A percentile compares a stretch with the other conserved stretches of the same genome.
Evolutionary conservation across 2,888 invertebrate species (phyloP).

Genomic region (Gandaritis pyraliata): DNA sequence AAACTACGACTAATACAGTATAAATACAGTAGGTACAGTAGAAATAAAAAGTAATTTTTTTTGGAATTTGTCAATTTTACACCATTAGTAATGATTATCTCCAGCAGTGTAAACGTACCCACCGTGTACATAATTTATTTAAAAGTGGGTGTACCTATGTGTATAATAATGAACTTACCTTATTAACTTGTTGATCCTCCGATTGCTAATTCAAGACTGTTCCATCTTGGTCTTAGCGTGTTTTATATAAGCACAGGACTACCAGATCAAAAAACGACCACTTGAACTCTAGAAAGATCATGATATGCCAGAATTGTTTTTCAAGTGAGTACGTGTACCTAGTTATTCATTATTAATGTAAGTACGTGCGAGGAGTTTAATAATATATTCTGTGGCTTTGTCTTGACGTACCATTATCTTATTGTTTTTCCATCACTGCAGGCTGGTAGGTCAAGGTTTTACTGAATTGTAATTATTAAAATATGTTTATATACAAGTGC

Average conservation of each 20-base stretch:
- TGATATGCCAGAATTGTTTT: not conserved
- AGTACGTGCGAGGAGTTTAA: not conserved
- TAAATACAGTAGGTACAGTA: too few species aligned
- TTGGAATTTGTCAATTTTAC: too few species aligned
- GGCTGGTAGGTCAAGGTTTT: conserved; percentile 1
- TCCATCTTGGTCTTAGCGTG: not conserved
- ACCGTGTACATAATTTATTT: too few species aligned
- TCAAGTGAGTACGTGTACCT: not conserved
- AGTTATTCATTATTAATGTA: not conserved
- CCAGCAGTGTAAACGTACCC: too few species aligned
- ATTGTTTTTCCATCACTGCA: not conserved
- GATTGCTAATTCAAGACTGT: conserved; percentile 2
- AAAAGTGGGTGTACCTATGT: too few species aligned
- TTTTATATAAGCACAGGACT: not conserved
- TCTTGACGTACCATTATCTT: not conserved
- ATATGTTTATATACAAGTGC: too few species aligned
- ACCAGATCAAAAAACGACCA: conserved; percentile 4
- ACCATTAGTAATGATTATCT: too few species aligned
- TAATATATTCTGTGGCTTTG: not conserved
- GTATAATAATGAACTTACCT: not conserved
- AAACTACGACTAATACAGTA: too few species aligned
- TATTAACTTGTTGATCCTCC: conserved; percentile 4
- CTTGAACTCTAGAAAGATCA: not conserved
- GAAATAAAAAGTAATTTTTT: too few species aligned
- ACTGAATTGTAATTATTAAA: not conserved